Evolutionary conservation across 1,140 invertebrate genomes (phyloP).

Genomic region (Wiebesia pumilae): DNA sequence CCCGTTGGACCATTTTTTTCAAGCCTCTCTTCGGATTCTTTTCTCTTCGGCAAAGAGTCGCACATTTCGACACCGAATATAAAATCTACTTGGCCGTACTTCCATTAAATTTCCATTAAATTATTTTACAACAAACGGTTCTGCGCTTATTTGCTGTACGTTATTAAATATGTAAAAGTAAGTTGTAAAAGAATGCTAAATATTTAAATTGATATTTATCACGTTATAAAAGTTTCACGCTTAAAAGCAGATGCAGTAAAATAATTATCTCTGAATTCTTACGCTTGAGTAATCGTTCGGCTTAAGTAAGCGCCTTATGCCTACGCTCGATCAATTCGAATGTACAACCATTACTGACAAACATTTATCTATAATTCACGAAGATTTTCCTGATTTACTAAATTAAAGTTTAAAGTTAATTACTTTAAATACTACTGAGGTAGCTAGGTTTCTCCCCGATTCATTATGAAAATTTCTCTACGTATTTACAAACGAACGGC

Average conservation of each 20-base stretch:
- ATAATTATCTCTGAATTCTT: conserved; percentile 27
- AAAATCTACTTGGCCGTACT: neutral
- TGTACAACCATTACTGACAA: neutral
- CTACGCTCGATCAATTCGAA: neutral
- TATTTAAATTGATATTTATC: conserved; percentile 35
- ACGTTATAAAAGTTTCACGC: conserved; percentile 17
- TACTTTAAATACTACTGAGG: conserved; percentile 39
- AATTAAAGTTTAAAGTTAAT: too few species aligned
- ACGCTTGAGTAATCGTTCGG: neutral
- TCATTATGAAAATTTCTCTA: neutral
- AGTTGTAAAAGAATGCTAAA: conserved; percentile 18
- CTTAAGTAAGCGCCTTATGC: neutral
- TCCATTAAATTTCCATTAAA: too few species aligned
- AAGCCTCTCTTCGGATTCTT: neutral
- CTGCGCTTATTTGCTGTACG: neutral
- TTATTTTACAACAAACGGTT: too few species aligned
- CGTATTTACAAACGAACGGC: neutral
- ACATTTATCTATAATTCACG: neutral
- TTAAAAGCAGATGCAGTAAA: conserved; percentile 5
- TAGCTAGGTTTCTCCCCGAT: conserved; percentile 5
- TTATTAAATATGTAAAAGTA: neutral
- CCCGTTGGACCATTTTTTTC: neutral
- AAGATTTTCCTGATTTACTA: neutral
- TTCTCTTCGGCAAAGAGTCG: neutral
- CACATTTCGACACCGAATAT: neutral